Evolutionary conservation across 2,113 vertebrate genomes (phyloP).

Genomic region (Amphiprion ocellaris): DNA sequence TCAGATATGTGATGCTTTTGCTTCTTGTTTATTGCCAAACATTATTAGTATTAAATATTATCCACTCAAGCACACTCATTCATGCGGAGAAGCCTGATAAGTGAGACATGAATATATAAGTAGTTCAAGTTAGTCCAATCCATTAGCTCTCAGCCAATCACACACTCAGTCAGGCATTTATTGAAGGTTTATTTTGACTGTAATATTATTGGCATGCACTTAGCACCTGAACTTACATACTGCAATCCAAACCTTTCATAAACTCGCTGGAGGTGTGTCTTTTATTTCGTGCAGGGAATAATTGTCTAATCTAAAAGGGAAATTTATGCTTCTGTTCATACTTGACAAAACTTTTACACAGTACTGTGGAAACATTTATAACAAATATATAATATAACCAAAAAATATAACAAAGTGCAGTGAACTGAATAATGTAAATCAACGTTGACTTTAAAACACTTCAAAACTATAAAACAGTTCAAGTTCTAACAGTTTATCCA

Average conservation of each 20-base stretch:
- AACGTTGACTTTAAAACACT: too few relatives aligned
- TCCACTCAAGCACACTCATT: slow-evolving; percentile 56
- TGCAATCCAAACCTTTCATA: slow-evolving; percentile 9
- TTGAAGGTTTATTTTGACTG: slow-evolving; percentile 33
- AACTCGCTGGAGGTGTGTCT: neutral
- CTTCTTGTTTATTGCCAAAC: slow-evolving; percentile 33
- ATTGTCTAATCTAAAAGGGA: neutral
- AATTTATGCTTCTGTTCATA: neutral
- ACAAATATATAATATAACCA: too few relatives aligned
- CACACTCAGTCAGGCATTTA: slow-evolving; percentile 43
- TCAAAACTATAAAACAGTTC: too few relatives aligned
- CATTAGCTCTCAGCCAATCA: slow-evolving; percentile 60
- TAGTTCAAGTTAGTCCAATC: slow-evolving; percentile 49
- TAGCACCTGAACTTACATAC: slow-evolving; percentile 4
- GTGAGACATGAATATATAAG: slow-evolving; percentile 78
- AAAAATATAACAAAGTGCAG: neutral
- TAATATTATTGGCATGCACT: slow-evolving; percentile 26
- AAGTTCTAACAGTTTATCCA: too few relatives aligned
- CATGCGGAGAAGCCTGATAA: slow-evolving; percentile 60
- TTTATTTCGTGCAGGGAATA: neutral
- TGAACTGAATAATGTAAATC: neutral
- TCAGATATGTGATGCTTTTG: slow-evolving; percentile 21
- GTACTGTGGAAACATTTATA: neutral
- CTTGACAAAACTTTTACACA: neutral
- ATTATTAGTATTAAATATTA: slow-evolving; percentile 25